These are phyloP conservation scores for Brachionichthys hirsutus DNA, from an alignment of 2,113 vertebrate species.

Conservation along the genomic window DNA sequence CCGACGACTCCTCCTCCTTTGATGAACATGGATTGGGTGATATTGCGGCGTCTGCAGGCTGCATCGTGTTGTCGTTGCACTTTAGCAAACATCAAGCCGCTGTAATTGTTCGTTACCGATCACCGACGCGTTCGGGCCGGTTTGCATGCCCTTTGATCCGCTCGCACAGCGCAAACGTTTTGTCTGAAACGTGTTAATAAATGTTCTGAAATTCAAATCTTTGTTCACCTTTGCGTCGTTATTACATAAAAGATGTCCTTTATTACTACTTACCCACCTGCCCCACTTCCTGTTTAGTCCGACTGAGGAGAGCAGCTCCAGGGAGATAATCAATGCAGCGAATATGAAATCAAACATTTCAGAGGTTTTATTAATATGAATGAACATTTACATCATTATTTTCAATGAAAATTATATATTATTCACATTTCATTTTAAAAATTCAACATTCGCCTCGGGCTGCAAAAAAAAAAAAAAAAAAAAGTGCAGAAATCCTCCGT, in stretches of 20 bases:
- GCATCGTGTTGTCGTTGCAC: conserved; percentile 61
- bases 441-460: conserved; percentile 30
- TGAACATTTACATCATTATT: conserved; percentile 62
- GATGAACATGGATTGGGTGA: conserved; percentile 27
- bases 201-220: conserved; percentile 43
- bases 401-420: conserved; percentile 58
- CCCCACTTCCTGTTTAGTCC: no score
- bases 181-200: conserved; percentile 72
- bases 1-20: conserved; percentile 15
- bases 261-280: no score
- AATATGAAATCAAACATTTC: conserved; percentile 14
- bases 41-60: conserved; percentile 58
- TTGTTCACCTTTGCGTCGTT: conserved; percentile 30
- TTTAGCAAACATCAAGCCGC: conserved; percentile 48
- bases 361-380: conserved; percentile 72
- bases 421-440: conserved; percentile 70
- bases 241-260: background rate
- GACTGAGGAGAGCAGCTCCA: no score
- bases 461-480: conserved; percentile 51
- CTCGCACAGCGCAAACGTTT: conserved; percentile 64
- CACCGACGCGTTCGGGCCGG: conserved; percentile 39
- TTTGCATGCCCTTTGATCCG: conserved; percentile 78
- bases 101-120: conserved; percentile 49
- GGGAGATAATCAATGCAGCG: no score
- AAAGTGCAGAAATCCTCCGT: conserved; percentile 53